These are phyloP conservation scores for Streblospio benedicti DNA, from an alignment of 1,140 invertebrate species.

Conservation along the genomic window DNA sequence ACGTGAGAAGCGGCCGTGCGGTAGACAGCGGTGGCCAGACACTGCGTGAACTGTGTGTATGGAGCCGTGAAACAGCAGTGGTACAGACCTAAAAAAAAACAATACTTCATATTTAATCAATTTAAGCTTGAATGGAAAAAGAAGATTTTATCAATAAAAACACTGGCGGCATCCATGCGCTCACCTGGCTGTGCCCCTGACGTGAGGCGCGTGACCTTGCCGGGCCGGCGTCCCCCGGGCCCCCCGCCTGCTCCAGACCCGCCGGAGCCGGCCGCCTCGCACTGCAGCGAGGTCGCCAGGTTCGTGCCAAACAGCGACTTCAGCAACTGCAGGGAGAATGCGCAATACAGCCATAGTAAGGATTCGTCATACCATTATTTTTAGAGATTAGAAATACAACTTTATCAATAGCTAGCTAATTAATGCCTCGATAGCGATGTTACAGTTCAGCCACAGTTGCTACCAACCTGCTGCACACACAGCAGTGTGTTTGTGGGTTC, in stretches of 20 bases:
- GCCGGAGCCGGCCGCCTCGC: no score
- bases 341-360: not conserved
- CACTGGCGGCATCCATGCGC: no score
- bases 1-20: no score
- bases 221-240: slow-evolving; percentile 24
- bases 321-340: slow-evolving; percentile 53
- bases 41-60: slow-evolving; percentile 47
- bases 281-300: slow-evolving; percentile 56
- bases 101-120: no score
- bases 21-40: slow-evolving; percentile 35
- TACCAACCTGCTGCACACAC: slow-evolving; percentile 64
- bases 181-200: slow-evolving; percentile 29
- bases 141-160: no score
- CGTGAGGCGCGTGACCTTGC: slow-evolving; percentile 29
- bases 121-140: no score
- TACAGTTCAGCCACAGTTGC: no score
- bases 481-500: slow-evolving; percentile 63
- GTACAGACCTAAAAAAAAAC: no score
- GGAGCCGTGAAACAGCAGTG: slow-evolving; percentile 45
- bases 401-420: no score
- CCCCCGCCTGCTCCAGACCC: slow-evolving; percentile 10
- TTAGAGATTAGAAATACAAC: no score
- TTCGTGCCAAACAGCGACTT: slow-evolving; percentile 77
- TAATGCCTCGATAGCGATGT: no score
- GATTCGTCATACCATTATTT: not conserved